Evolutionary conservation across 2,888 invertebrate genomes (phyloP).

Genomic region (Margaritifera margaritifera): DNA sequence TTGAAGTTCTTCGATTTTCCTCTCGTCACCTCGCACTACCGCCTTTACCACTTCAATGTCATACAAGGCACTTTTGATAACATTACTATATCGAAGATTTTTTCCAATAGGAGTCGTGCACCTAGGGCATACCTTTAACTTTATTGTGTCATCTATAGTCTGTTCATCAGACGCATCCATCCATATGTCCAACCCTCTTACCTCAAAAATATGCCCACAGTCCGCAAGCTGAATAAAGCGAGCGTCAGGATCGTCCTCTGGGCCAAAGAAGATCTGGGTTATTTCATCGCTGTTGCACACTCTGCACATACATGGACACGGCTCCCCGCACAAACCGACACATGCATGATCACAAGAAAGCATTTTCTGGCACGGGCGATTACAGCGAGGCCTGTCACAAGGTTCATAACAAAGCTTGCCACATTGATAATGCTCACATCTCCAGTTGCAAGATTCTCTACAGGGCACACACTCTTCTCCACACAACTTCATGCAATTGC

Average conservation of each 20-base stretch:
- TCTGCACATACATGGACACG: slow-evolving; percentile 79
- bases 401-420: slow-evolving; percentile 65
- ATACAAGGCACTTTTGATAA: slow-evolving; percentile 71
- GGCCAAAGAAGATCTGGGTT: slow-evolving; percentile 15
- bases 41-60: slow-evolving; percentile 66
- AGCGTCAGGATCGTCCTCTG: slow-evolving; percentile 70
- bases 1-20: slow-evolving; percentile 3
- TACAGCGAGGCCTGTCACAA: slow-evolving; percentile 69
- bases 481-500: slow-evolving; percentile 62
- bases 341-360: slow-evolving; percentile 75
- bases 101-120: slow-evolving; percentile 78
- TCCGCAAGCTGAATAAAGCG: slow-evolving; percentile 64
- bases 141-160: slow-evolving; percentile 4
- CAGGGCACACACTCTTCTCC: slow-evolving; percentile 66
- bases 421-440: slow-evolving; percentile 66
- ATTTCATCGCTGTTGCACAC: slow-evolving; percentile 74
- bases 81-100: slow-evolving; percentile 77
- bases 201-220: slow-evolving; percentile 70
- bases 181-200: slow-evolving; percentile 68
- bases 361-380: slow-evolving; percentile 63
- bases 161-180: slow-evolving; percentile 39
- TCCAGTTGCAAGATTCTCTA: slow-evolving; percentile 67
- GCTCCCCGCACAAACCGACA: slow-evolving; percentile 84
- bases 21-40: slow-evolving; percentile 14
- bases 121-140: slow-evolving; percentile 75